phyloP scores from a whole-genome alignment of 2,113 vertebrate species.

The Rana temporaria region DNA sequence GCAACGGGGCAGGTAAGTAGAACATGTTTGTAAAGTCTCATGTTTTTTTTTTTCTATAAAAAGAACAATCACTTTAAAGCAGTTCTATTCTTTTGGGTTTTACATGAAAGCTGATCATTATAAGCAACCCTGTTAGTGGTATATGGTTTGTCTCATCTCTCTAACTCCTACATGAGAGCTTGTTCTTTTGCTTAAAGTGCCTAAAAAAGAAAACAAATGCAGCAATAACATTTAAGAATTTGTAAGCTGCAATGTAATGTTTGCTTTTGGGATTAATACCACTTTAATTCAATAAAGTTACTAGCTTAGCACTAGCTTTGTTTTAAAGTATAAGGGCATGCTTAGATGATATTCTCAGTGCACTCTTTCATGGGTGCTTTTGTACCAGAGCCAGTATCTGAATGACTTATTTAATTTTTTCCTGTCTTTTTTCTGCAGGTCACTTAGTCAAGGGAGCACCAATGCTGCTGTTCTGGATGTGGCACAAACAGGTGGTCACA shows the following conservation, averaged over 20 bases:
- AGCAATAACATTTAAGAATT: too few species aligned
- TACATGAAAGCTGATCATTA: too few species aligned
- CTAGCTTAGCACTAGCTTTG: constrained; percentile 60
- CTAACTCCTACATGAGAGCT: too few species aligned
- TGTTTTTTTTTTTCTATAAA: too few species aligned
- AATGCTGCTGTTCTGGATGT: constrained; percentile 92
- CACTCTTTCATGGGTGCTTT: constrained; percentile 7
- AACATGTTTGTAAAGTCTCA: too few species aligned
- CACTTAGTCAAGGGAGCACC: constrained; percentile 94
- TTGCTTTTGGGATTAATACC: background rate
- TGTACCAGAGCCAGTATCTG: background rate
- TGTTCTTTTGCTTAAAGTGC: too few species aligned
- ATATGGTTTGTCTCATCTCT: too few species aligned
- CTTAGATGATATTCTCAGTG: constrained; percentile 59
- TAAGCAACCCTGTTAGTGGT: too few species aligned
- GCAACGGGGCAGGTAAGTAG: too few species aligned
- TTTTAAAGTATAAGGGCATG: constrained; percentile 74
- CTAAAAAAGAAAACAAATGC: too few species aligned
- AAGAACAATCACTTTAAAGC: too few species aligned
- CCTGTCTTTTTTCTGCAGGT: constrained; percentile 73
- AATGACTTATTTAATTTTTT: constrained; percentile 1
- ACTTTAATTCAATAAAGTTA: background rate
- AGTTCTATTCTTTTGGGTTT: too few species aligned
- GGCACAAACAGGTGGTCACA: constrained; percentile 91
- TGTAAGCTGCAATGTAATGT: background rate